A percentile compares a stretch with the other conserved stretches of the same genome.
Evolutionary conservation across 2,888 invertebrate genomes (phyloP).

Genomic region (Gnatocerus cornutus): DNA sequence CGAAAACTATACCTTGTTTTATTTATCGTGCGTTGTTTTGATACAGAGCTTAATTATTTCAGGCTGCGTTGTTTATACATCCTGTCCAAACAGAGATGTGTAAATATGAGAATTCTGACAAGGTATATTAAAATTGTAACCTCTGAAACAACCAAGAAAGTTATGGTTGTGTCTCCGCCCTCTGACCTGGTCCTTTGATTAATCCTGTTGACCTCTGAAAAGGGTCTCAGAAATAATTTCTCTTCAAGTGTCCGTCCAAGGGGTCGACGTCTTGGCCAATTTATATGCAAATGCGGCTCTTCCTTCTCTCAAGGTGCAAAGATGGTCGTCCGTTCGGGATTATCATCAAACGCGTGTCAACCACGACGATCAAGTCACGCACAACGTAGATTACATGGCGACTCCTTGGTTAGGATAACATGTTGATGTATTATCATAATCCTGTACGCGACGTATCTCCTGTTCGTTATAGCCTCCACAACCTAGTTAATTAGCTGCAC

Average conservation of each 20-base stretch:
- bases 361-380: conserved; percentile 35
- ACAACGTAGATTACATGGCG: conserved; percentile 36
- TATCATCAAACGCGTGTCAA: conserved; percentile 36
- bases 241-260: conserved; percentile 32
- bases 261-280: conserved; percentile 30
- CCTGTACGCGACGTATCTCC: conserved; percentile 43
- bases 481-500: conserved; percentile 49
- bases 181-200: neutral
- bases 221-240: conserved; percentile 18
- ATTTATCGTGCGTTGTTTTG: conserved; percentile 6
- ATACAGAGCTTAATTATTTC: conserved; percentile 26
- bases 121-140: neutral
- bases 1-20: conserved; percentile 5
- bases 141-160: neutral
- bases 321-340: conserved; percentile 24
- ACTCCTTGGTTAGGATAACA: conserved; percentile 37
- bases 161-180: neutral
- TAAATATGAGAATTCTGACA: conserved; percentile 9
- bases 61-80: conserved; percentile 18
- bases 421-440: conserved; percentile 44
- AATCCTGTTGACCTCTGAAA: conserved; percentile 4
- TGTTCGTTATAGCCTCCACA: conserved; percentile 45
- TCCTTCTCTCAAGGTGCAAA: conserved; percentile 26
- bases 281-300: conserved; percentile 37
- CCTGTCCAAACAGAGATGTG: conserved; percentile 11